Evolutionary conservation across 2,888 invertebrate genomes (phyloP).

Genomic region (Nephrotoma appendiculata): DNA sequence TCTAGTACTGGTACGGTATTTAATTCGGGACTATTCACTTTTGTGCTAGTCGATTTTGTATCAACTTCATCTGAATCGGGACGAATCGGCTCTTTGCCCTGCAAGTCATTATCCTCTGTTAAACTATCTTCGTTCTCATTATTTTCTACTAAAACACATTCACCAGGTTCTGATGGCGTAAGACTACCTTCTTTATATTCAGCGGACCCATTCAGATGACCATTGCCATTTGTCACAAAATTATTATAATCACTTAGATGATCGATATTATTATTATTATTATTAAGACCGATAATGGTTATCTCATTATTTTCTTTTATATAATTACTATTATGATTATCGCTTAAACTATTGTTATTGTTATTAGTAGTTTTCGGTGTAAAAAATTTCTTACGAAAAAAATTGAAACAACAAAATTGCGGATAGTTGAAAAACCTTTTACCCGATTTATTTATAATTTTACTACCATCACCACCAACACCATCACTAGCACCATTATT

Average conservation of each 20-base stretch:
- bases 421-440: neutral
- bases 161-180: neutral
- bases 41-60: neutral
- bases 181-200: neutral
- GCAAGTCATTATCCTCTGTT: neutral
- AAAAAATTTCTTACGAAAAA: constrained; percentile 1
- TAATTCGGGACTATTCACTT: neutral
- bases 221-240: neutral
- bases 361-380: neutral
- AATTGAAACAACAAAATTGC: constrained; percentile 1
- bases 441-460: neutral
- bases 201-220: neutral
- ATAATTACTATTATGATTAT: neutral
- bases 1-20: neutral
- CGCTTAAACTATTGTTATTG: neutral
- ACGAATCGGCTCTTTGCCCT: neutral
- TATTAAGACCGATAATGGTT: neutral
- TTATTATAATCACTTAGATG: neutral
- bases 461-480: neutral
- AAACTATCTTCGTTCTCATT: neutral
- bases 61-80: neutral
- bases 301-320: neutral
- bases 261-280: neutral
- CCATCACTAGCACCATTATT: neutral
- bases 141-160: neutral